Evolutionary conservation across 2,888 invertebrate species (phyloP).

Genomic region (Thera obeliscata): DNA sequence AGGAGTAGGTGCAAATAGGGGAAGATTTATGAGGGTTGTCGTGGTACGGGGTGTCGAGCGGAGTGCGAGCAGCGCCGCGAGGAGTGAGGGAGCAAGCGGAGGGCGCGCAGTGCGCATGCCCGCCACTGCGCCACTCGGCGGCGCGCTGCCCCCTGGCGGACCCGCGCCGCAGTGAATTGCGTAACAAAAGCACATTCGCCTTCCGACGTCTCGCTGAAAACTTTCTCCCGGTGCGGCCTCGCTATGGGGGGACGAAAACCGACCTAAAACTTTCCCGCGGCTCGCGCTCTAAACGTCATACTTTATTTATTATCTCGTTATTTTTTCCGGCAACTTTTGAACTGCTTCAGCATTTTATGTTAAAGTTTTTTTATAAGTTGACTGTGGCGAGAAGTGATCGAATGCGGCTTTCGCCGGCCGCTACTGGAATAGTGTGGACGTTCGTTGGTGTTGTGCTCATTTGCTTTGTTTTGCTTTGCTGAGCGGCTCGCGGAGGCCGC

Average conservation of each 20-base stretch:
- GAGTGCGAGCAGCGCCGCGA: constrained; percentile 39
- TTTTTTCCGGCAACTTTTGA: constrained; percentile 39
- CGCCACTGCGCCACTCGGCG: constrained; percentile 81
- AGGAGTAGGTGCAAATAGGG: constrained; percentile 45
- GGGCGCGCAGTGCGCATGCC: constrained; percentile 74
- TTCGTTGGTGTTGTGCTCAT: constrained; percentile 71
- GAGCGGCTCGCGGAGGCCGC: constrained; percentile 61
- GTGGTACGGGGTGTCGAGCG: constrained; percentile 26
- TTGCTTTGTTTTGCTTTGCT: constrained; percentile 78
- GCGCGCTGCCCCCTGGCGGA: constrained; percentile 82
- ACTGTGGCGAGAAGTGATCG: constrained; percentile 63
- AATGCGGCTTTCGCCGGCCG: constrained; percentile 69
- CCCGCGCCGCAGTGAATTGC: constrained; percentile 79
- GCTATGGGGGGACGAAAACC: constrained; percentile 71
- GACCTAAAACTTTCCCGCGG: constrained; percentile 77
- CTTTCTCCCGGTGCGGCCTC: constrained; percentile 73
- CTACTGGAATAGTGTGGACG: constrained; percentile 65
- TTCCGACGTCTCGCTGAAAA: constrained; percentile 75
- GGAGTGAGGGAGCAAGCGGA: constrained; percentile 28
- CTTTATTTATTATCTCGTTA: constrained; percentile 42
- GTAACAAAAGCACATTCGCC: constrained; percentile 82
- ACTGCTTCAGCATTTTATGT: constrained; percentile 56
- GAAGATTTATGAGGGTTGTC: constrained; percentile 56
- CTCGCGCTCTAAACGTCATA: constrained; percentile 54
- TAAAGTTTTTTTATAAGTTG: constrained; percentile 62